Base-by-base conservation (phyloP, 2,797 vertebrate genomes). In the Austrolebias charrua region DNA sequence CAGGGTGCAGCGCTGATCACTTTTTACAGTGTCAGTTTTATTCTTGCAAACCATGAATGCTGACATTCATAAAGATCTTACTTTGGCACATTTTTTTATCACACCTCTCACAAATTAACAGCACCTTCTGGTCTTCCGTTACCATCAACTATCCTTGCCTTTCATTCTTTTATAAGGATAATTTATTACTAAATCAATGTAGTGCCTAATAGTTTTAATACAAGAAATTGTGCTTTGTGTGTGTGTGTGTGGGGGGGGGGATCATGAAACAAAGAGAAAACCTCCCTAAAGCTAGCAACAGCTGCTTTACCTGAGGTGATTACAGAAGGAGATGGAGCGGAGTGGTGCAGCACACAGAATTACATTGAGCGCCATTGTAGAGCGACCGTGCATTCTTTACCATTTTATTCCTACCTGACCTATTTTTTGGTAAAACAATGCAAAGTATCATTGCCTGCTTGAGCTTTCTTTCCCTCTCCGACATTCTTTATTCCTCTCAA, bases 391-490 rank as follows among this genome's bases (percentile, higher is more conserved):
- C 55, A 78, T 77, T 80, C 76, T 63, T 72, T 60, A 54, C 76
- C 51, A 64, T 55, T 49, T 52, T 69, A 74, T 81, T 82, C 63
- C 60, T 62, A 80, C 60, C 57, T 81, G 76, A 89, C 78, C 79
- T 79, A 88, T 84, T 86, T n/a, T 86, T 73, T 66, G 45, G 43
- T 55, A 47, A 77, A 78, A 75, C 69, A 66, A 60, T 70, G 56
- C 56, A 60, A 69, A 71, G 54, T 60, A 55, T 58, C 54, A 74
- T 68, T 69, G 62, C 47, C 40, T 76, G 38, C 35, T 38, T 69
- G 53, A 72, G 71, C 69, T 66, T 67, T 57, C 52, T 59, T 56
- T 60, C 58, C 70, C 55, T 49, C 35, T 66, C 35, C 44, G 42
- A 58, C 2, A 16, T 64, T 60, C 55, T 58, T 51, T 28, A 9